Base-by-base conservation (phyloP, 2,888 invertebrate genomes). In the Mimachlamys varia region DNA sequence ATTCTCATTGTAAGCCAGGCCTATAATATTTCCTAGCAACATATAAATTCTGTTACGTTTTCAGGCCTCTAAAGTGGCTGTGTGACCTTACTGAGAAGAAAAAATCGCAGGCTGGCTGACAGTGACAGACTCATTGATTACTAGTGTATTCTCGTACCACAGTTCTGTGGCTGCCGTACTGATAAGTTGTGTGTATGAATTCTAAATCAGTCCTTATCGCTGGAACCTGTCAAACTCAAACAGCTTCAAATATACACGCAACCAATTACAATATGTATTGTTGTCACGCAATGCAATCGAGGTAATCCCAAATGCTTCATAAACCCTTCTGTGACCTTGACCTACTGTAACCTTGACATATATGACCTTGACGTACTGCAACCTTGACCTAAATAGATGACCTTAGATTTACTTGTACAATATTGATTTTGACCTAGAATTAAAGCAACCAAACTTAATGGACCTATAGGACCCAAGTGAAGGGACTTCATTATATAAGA, bases 151-250 rank as follows among this genome's bases (percentile, higher is more conserved):
- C 22, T 58, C 27, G n/a, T 62, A 62, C 22, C 1, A n/a, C n/a
- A n/a, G 10, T 62, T 76, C 33, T 76, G n/a, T n/a, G 33, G 76
- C 76, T 33, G 76, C 22, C 33, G 15, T 76, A 7, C 27, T 27
- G 27, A 33, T 33, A 76, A 33, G 76, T 3, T 76, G 33, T 76
- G 33, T 76, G 27, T 33, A 76, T 76, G 76, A 27, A 76, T 76
- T 27, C 76, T 76, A 76, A 76, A 76, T 76, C 76, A 76, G 76
- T 76, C 33, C 76, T 33, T 76, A 76, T 76, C 76, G 17, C 44
- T 12, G 22, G 27, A 13, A 33, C 76, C 76, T 76, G 76, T 76
- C 76, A 76, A 33, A 76, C 33, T 33, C 22, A 12, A 76, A 22
- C 17, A 22, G 62, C 62, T n/a, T 62, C 33, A 76, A 76, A 76